phyloP scores from a whole-genome alignment of 2,113 vertebrate species.

The Hyperopisus bebe region DNA sequence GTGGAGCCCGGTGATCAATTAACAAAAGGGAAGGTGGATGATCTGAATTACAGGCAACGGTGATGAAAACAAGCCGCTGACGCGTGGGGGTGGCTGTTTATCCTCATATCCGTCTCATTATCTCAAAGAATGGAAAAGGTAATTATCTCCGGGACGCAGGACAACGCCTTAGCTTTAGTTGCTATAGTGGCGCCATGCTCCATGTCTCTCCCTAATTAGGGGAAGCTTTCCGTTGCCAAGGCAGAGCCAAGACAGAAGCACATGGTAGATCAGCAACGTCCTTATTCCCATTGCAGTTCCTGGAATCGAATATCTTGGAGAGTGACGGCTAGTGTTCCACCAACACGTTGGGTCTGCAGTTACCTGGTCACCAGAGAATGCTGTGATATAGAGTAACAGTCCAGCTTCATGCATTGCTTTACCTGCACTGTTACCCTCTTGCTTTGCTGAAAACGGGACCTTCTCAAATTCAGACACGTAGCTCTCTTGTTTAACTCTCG shows the following conservation, averaged over 20 bases:
- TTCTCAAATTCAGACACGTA: no score
- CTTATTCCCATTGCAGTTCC: background rate
- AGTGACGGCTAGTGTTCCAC: background rate
- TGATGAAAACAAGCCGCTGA: background rate
- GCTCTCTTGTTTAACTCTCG: background rate
- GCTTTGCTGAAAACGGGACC: no score
- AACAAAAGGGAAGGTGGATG: background rate
- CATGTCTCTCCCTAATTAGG: background rate
- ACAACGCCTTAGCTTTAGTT: slow-evolving; percentile 19
- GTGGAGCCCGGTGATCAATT: background rate
- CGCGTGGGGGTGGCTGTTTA: background rate
- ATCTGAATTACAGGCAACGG: slow-evolving; percentile 11
- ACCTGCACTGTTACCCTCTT: background rate
- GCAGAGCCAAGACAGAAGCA: background rate
- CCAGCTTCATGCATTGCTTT: background rate
- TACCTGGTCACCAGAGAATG: background rate
- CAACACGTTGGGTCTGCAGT: background rate
- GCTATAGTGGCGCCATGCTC: background rate
- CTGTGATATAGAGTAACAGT: background rate
- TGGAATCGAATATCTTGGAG: background rate
- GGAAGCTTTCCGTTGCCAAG: background rate
- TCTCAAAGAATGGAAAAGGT: slow-evolving; percentile 13
- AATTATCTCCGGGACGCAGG: slow-evolving; percentile 6
- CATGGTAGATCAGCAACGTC: background rate
- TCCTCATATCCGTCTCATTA: slow-evolving; percentile 8